Conservation (phyloP, 2,797 vertebrate species). For the Lindbergichthys nudifrons region DNA sequence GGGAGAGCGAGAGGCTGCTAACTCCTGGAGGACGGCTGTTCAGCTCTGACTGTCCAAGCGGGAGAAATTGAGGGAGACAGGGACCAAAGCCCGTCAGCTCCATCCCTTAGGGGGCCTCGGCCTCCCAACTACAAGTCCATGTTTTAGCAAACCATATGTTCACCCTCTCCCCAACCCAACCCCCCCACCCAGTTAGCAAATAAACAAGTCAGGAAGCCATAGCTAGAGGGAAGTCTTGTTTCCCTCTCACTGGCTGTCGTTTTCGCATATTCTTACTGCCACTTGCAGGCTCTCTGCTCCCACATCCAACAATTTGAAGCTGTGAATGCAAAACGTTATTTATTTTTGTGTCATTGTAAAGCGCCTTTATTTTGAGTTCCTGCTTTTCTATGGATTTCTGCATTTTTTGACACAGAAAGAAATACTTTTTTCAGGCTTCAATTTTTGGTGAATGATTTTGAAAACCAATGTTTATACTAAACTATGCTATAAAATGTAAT, state of each 20-base stretch:
- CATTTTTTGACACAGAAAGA: not conserved
- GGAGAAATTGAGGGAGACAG: conserved; percentile 87
- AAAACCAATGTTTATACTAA: no score
- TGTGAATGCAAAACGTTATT: not conserved
- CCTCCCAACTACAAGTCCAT: conserved; percentile 86
- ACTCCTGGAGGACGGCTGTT: conserved; percentile 74
- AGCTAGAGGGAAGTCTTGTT: conserved; percentile 82
- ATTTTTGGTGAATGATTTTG: not conserved
- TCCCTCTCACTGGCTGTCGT: conserved; percentile 73
- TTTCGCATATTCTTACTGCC: conserved; percentile 50
- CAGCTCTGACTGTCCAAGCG: conserved; percentile 81
- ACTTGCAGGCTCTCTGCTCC: conserved; percentile 41
- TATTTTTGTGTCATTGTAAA: not conserved
- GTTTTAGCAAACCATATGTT: conserved; percentile 90
- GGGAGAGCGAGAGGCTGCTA: conserved; percentile 51
- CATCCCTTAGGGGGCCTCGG: conserved; percentile 80
- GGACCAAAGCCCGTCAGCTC: conserved; percentile 79
- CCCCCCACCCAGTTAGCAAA: conserved; percentile 78
- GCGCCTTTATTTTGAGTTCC: not conserved
- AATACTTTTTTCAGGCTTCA: not conserved
- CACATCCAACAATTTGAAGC: conserved; percentile 22
- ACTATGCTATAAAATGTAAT: no score
- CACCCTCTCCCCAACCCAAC: conserved; percentile 62
- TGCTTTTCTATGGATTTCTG: not conserved
- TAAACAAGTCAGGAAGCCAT: conserved; percentile 87